A percentile compares a stretch with the other conserved stretches of the same genome.
phyloP scores from a whole-genome alignment of 2,113 vertebrate genomes.

The Amphiprion ocellaris region DNA sequence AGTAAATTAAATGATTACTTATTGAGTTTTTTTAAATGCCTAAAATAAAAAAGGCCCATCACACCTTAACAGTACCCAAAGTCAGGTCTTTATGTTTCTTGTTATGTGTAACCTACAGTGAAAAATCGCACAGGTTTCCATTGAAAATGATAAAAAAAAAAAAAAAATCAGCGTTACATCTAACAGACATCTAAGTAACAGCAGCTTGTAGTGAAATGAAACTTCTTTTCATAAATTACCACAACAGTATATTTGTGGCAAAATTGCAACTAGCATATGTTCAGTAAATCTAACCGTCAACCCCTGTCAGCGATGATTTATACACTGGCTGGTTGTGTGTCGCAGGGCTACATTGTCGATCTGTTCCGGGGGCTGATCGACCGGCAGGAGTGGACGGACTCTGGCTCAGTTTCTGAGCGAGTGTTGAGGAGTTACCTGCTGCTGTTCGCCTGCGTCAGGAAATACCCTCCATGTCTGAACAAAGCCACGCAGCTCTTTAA shows the following conservation, averaged over 20 bases:
- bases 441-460: constrained; percentile 84
- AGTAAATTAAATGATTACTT: too few relatives aligned
- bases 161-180: too few relatives aligned
- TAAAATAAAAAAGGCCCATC: too few relatives aligned
- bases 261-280: background rate
- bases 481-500: constrained; percentile 86
- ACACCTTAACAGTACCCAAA: too few relatives aligned
- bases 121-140: too few relatives aligned
- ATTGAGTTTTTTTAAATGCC: too few relatives aligned
- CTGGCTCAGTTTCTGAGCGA: constrained; percentile 87
- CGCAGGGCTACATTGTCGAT: constrained; percentile 87
- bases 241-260: too few relatives aligned
- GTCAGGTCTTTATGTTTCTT: too few relatives aligned
- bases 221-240: too few relatives aligned
- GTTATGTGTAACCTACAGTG: too few relatives aligned
- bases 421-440: constrained; percentile 88
- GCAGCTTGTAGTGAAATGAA: background rate
- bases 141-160: too few relatives aligned
- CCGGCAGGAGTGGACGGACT: constrained; percentile 87
- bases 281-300: background rate
- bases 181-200: background rate
- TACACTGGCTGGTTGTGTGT: background rate
- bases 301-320: background rate
- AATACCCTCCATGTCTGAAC: constrained; percentile 86
- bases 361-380: constrained; percentile 89